Evolutionary conservation across 2,113 vertebrate species (phyloP).

Genomic region (Spheniscus mendiculus): DNA sequence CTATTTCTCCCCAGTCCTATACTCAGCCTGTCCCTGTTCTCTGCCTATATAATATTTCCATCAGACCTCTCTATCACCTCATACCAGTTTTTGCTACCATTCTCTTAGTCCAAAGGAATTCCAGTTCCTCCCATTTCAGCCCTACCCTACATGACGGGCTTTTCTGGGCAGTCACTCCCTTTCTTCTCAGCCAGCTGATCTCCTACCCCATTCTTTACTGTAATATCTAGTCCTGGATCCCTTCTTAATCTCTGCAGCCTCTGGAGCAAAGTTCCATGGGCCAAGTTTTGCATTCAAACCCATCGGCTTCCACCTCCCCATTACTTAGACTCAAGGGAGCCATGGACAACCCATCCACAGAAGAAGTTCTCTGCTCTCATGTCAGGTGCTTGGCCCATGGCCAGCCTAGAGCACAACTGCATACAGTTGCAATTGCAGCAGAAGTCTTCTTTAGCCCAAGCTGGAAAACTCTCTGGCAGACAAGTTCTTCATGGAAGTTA

Average conservation of each 20-base stretch:
- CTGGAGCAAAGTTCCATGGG: not conserved
- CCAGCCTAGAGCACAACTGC: not conserved
- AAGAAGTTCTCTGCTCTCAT: not conserved
- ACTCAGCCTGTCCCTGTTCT: not conserved
- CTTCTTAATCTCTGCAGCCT: not conserved
- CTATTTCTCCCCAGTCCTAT: not conserved
- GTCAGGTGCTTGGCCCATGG: not conserved
- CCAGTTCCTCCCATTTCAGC: not conserved
- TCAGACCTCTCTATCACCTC: not conserved
- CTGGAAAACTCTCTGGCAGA: not conserved
- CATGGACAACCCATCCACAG: not conserved
- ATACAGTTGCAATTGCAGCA: not conserved
- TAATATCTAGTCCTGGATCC: not conserved
- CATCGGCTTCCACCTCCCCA: not conserved
- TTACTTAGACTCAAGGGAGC: not conserved
- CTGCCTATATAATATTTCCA: not conserved
- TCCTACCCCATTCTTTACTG: not conserved
- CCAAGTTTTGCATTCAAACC: not conserved
- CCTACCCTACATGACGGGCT: not conserved
- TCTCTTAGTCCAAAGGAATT: not conserved
- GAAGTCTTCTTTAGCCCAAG: not conserved
- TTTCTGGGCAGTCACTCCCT: not conserved
- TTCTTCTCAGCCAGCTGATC: not conserved
- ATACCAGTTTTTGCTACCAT: not conserved
- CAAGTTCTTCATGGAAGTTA: not conserved